Conservation (phyloP, 2,888 invertebrate species). For the Chalcosyrphus nemorum region DNA sequence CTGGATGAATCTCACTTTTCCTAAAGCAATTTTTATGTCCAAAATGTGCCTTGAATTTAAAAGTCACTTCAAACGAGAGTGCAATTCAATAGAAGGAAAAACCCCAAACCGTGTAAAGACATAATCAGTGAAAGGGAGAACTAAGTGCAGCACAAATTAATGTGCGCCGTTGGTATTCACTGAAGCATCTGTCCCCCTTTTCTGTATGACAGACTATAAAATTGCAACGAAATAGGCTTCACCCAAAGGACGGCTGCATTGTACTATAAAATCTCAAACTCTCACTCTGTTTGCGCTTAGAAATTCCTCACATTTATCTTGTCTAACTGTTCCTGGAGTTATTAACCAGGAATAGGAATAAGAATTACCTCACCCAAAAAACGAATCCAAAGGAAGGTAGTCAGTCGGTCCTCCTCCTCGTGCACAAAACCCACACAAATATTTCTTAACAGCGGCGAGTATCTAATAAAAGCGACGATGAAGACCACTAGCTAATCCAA, state of each 20-base stretch:
- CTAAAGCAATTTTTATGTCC: constrained; percentile 20
- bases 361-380: constrained; percentile 61
- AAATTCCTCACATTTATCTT: constrained; percentile 50
- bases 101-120: not conserved
- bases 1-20: not conserved
- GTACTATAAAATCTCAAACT: not conserved
- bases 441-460: not conserved
- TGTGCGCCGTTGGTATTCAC: not conserved
- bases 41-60: constrained; percentile 19
- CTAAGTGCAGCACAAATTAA: not conserved
- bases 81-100: not conserved
- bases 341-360: constrained; percentile 24
- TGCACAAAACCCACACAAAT: constrained; percentile 51
- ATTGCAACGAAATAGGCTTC: not conserved
- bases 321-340: constrained; percentile 50
- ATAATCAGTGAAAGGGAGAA: not conserved
- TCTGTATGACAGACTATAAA: constrained; percentile 17
- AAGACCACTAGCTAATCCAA: constrained; percentile 37
- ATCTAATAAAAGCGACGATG: no score
- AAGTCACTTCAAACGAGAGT: no score
- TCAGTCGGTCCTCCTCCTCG: constrained; percentile 48
- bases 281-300: not conserved
- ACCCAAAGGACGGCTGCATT: constrained; percentile 11
- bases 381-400: constrained; percentile 65
- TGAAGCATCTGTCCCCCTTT: not conserved